Evolutionary conservation across 2,113 vertebrate species (phyloP).

Genomic region (Vimba vimba): DNA sequence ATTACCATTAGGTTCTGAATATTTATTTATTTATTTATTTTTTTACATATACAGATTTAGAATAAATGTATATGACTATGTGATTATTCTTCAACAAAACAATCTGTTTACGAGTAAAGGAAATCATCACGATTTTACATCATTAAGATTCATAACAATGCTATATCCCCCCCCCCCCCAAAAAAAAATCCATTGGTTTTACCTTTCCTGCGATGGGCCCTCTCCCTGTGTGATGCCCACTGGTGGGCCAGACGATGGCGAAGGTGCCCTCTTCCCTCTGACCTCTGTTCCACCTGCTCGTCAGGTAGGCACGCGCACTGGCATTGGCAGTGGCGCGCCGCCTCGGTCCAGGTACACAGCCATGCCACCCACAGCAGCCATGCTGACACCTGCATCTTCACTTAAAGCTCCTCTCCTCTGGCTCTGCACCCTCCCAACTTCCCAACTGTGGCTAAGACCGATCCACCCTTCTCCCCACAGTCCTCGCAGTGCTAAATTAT

Average conservation of each 20-base stretch:
- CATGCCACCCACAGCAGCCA: constrained; percentile 72
- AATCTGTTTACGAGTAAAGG: no score
- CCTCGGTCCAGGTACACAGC: constrained; percentile 68
- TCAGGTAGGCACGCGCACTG: constrained; percentile 66
- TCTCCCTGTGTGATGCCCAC: constrained; percentile 62
- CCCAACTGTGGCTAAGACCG: constrained; percentile 33
- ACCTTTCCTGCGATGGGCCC: constrained; percentile 71
- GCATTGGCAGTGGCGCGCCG: constrained; percentile 66
- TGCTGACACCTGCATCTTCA: constrained; percentile 72
- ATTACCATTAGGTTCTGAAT: constrained; percentile 1
- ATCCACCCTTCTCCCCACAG: constrained; percentile 58
- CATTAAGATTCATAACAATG: background rate
- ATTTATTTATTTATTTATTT: no score
- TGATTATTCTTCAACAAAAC: background rate
- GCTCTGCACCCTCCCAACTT: constrained; percentile 18
- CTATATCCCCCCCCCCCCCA: background rate
- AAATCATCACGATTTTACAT: background rate
- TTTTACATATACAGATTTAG: background rate
- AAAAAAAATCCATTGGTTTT: constrained; percentile 47
- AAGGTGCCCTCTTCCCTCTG: constrained; percentile 62
- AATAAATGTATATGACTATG: background rate
- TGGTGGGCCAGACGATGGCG: constrained; percentile 60
- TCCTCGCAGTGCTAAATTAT: constrained; percentile 63
- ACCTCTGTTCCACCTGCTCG: constrained; percentile 48
- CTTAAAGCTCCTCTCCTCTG: constrained; percentile 11